Percentiles rank a stretch among this genome's conserved stretches.
Evolutionary conservation across 2,888 invertebrate genomes (phyloP).

Genomic region (Gastracanthus pulcherrimus): DNA sequence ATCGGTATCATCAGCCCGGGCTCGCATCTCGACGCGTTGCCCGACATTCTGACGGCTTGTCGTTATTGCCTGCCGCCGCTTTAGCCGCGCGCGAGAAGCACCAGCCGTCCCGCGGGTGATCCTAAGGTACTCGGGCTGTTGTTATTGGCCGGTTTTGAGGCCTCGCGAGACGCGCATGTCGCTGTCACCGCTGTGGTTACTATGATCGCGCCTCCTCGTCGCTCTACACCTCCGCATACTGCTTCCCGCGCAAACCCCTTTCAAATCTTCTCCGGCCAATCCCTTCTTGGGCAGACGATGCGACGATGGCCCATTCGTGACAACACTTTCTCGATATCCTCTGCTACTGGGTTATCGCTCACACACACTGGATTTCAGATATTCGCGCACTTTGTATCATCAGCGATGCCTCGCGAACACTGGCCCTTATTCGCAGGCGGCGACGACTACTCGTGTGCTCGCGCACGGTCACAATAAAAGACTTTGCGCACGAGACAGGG

Average conservation of each 20-base stretch:
- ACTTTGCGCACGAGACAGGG: too few species aligned
- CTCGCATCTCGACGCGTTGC: constrained; percentile 81
- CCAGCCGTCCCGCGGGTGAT: not conserved
- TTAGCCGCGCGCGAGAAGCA: too few species aligned
- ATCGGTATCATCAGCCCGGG: constrained; percentile 92
- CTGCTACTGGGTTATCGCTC: not conserved
- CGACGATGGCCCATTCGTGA: too few species aligned
- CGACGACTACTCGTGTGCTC: not conserved
- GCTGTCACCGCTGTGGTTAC: too few species aligned
- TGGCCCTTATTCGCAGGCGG: not conserved
- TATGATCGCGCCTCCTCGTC: too few species aligned
- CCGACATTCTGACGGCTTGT: constrained; percentile 64
- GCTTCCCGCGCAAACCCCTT: too few species aligned
- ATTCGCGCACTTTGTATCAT: not conserved
- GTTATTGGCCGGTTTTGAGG: not conserved
- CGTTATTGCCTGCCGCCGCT: not conserved
- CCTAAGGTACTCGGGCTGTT: not conserved
- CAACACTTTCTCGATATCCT: too few species aligned
- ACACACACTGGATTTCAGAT: not conserved
- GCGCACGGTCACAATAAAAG: not conserved
- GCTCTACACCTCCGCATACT: too few species aligned
- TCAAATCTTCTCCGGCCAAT: too few species aligned
- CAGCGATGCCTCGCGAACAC: not conserved
- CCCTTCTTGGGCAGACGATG: too few species aligned
- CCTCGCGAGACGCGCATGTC: not conserved